Evolutionary conservation across 2,113 vertebrate species (phyloP), one percentile per base, ranked within the genome.

Genomic region (Balaeniceps rex): DNA sequence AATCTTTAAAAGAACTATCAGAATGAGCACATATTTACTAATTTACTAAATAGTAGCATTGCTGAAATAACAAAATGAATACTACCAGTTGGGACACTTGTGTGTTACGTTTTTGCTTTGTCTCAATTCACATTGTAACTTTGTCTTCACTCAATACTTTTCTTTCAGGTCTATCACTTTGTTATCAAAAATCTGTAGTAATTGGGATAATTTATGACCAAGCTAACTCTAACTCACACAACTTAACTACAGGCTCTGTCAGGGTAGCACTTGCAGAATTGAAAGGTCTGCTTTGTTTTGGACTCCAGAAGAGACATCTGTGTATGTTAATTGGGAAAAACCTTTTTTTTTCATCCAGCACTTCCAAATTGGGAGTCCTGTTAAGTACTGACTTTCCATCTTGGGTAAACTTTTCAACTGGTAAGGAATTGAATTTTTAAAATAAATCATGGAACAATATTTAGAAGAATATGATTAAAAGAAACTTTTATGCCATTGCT

Each of bases 201-300:
- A 94, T 88, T 93, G 68, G 76, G 87, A 60, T 94, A 72, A 93
- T 91, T 95, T 93, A 89, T 87, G 77, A 19, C 52, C 61, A 14
- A 34, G 17, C 21, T 60, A 89, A 40, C 49, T 92, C 38, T 82
- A 55, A 51, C 71, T 94, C 72, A 26, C 60, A 10, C 7, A 29
- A 9, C n/a, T 42, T 34, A 17, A 49, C 64, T 75, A 14, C 64
- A 76, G 89, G 47, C 54, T 70, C 38, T 83, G 63, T 61, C 90
- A 83, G 74, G 84, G 74, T 36, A 49, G 65, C 70, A 13, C 57
- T 83, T 76, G 38, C 25, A 57, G 79, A n/a, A 69, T 5, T 38
- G 46, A 57, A 65, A 85, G 40, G 19, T 83, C 87, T 96, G 93
- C 66, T 93, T 83, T 83, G 46, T 63, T 96, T 94, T 51, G 92